phyloP scores from a whole-genome alignment of 2,797 vertebrate genomes.

The Champsocephalus esox region DNA sequence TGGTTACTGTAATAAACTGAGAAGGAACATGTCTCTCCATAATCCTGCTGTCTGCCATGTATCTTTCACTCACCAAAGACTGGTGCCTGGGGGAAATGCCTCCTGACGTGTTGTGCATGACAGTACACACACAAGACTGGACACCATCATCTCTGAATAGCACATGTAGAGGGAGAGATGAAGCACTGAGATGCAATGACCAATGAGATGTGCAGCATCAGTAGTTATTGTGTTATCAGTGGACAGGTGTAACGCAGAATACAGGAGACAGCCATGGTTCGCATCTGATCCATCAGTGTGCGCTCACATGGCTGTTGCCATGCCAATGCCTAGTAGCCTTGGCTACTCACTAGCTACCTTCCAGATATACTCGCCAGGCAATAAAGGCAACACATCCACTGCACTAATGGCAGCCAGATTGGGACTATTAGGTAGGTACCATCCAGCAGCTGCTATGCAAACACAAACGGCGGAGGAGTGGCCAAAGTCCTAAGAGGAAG shows the following conservation, averaged over 20 bases:
- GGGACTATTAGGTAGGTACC: constrained; percentile 44
- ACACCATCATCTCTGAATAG: constrained; percentile 49
- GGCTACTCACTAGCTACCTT: constrained; percentile 42
- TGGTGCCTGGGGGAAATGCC: constrained; percentile 29
- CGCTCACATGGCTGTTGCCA: constrained; percentile 54
- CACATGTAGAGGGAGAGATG: constrained; percentile 31
- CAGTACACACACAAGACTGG: constrained; percentile 42
- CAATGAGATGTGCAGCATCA: constrained; percentile 17
- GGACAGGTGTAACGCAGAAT: constrained; percentile 7
- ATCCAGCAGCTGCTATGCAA: constrained; percentile 52
- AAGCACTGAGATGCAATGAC: constrained; percentile 23
- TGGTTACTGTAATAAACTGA: neutral
- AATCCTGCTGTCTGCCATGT: constrained; percentile 1
- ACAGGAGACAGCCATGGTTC: constrained; percentile 40
- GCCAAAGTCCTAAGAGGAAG: constrained; percentile 64
- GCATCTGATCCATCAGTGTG: constrained; percentile 43
- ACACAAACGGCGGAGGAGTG: constrained; percentile 61
- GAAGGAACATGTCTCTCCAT: neutral
- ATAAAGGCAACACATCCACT: constrained; percentile 21
- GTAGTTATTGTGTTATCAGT: constrained; percentile 1
- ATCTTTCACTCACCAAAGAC: constrained; percentile 13
- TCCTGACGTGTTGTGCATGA: constrained; percentile 32
- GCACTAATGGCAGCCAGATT: constrained; percentile 33
- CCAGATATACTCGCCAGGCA: constrained; percentile 25
- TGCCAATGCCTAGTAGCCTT: constrained; percentile 59